Evolutionary conservation across 2,797 vertebrate genomes (phyloP).

Genomic region (Enteromius paludinosus): DNA sequence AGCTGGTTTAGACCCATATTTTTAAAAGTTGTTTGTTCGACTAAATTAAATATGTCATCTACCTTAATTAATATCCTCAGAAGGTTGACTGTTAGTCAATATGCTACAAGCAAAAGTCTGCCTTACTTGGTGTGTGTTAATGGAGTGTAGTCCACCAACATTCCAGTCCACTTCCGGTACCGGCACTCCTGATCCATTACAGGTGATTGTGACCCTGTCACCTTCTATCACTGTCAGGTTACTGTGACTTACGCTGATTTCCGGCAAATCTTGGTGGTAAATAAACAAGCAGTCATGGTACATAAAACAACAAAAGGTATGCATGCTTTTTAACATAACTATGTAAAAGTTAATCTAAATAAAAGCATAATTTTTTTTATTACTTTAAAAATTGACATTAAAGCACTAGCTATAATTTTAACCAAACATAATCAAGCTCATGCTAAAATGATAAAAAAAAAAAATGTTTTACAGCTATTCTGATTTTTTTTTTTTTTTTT

Average conservation of each 20-base stretch:
- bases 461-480: too few species aligned
- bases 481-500: too few species aligned
- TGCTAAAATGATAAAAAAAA: too few species aligned
- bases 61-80: not conserved
- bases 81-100: not conserved
- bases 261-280: slow-evolving; percentile 83
- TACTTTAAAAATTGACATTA: not conserved
- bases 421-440: not conserved
- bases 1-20: not conserved
- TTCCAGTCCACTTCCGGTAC: slow-evolving; percentile 95
- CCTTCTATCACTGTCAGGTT: slow-evolving; percentile 91
- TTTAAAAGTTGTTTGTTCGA: not conserved
- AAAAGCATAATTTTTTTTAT: too few species aligned
- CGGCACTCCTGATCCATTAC: slow-evolving; percentile 90
- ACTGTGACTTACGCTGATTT: slow-evolving; percentile 91
- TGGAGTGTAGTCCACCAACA: slow-evolving; percentile 85
- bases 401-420: not conserved
- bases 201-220: slow-evolving; percentile 85
- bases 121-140: slow-evolving; percentile 86
- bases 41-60: not conserved
- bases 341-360: not conserved
- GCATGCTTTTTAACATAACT: not conserved
- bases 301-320: not conserved
- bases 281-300: not conserved
- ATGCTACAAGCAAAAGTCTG: not conserved